A percentile compares a stretch with the other conserved stretches of the same genome.
Evolutionary conservation across 2,888 invertebrate genomes (phyloP).

Genomic region (Cryptus armator): DNA sequence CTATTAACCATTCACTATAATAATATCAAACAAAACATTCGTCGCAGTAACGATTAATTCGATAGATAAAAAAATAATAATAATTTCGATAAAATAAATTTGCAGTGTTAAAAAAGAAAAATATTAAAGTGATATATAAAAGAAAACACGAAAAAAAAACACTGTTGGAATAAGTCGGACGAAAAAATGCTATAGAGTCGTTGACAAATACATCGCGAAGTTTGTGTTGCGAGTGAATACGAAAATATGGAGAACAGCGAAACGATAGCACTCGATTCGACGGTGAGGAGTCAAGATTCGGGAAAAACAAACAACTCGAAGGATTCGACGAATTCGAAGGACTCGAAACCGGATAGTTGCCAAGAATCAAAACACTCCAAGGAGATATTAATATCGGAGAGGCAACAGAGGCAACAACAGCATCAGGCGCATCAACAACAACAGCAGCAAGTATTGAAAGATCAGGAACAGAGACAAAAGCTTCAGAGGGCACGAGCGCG

Average conservation of each 20-base stretch:
- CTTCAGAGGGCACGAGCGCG: constrained; percentile 69
- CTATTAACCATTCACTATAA: not conserved
- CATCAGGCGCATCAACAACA: constrained; percentile 70
- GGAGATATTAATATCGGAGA: constrained; percentile 81
- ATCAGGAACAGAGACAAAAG: constrained; percentile 67
- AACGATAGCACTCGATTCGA: constrained; percentile 80
- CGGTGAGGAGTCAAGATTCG: constrained; percentile 83
- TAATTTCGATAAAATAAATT: constrained; percentile 12
- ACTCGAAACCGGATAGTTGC: constrained; percentile 81
- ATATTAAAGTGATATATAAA: not conserved
- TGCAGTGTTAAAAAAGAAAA: not conserved
- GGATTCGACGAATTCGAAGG: constrained; percentile 78
- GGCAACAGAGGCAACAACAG: constrained; percentile 74
- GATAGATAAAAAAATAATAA: not conserved
- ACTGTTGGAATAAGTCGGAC: not conserved
- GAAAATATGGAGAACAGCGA: constrained; percentile 73
- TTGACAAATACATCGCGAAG: not conserved
- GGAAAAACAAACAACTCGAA: constrained; percentile 76
- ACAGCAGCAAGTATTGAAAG: constrained; percentile 54
- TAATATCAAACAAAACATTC: not conserved
- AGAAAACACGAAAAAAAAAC: not conserved
- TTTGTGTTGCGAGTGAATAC: constrained; percentile 8
- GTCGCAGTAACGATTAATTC: not conserved
- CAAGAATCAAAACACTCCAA: constrained; percentile 83
- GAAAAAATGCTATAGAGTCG: constrained; percentile 41